phyloP scores from a whole-genome alignment of 1,140 invertebrate species.

The Cydia amplana region DNA sequence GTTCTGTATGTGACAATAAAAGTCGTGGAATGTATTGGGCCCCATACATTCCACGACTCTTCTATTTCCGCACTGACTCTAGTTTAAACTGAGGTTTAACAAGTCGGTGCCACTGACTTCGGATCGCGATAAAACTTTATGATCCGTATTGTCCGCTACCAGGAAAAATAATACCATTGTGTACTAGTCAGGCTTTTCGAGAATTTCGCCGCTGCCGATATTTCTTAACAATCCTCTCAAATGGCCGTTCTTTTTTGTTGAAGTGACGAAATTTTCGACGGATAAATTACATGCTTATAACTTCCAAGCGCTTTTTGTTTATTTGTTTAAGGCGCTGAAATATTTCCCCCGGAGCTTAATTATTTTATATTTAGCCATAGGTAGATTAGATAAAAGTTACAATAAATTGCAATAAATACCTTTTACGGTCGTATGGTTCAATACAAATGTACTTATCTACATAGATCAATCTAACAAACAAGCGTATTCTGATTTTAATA shows the following conservation, averaged over 20 bases:
- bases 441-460: too few relatives aligned
- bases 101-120: conserved; percentile 31
- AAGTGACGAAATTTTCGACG: conserved; percentile 11
- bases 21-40: too few relatives aligned
- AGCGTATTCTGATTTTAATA: too few relatives aligned
- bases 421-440: too few relatives aligned
- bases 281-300: conserved; percentile 6
- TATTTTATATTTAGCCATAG: too few relatives aligned
- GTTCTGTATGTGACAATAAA: too few relatives aligned
- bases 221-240: not conserved
- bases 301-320: not conserved
- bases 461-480: too few relatives aligned
- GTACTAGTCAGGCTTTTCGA: conserved; percentile 19
- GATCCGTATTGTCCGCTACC: conserved; percentile 57
- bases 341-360: not conserved
- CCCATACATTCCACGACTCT: too few relatives aligned
- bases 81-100: conserved; percentile 26
- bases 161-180: conserved; percentile 53
- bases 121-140: conserved; percentile 56
- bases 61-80: not conserved
- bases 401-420: too few relatives aligned
- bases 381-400: too few relatives aligned
- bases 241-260: conserved; percentile 1
- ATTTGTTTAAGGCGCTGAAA: not conserved
- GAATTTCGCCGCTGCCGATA: conserved; percentile 19